Base-by-base conservation (phyloP, 2,113 vertebrate genomes). In the Chrysochloris asiatica region DNA sequence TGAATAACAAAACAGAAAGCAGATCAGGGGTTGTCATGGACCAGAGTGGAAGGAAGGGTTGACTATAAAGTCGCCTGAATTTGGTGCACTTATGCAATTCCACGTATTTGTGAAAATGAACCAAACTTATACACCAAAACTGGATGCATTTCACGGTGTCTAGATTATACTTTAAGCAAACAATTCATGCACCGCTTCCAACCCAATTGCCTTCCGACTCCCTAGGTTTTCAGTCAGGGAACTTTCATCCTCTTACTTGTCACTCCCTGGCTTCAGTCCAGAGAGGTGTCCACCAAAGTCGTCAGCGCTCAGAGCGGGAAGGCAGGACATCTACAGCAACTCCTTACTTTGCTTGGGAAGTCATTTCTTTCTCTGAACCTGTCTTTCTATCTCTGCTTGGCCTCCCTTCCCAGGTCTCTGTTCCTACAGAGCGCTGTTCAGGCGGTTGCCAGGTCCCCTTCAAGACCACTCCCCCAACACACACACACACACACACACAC, bases 401-500 rank as follows among this genome's bases (percentile, higher is more conserved):
- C 19, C 8, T 61, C 36, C 10, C n/a, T n/a, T n/a, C n/a, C 73
- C 36, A 30, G 10, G 28, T 59, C 33, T 82, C 47, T 47, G 47
- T 22, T 81, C 36, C 41, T 43, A 4, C 0, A 30, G n/a, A n/a
- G n/a, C n/a, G n/a, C n/a, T n/a, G n/a, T n/a, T n/a, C n/a, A n/a
- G n/a, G n/a, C n/a, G n/a, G n/a, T n/a, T n/a, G n/a, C n/a, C n/a
- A n/a, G n/a, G n/a, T 41, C 9, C 5, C 21, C n/a, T 73, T 36
- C 43, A 47, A 72, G 41, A 50, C 48, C 41, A 4, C 30, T n/a
- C n/a, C n/a, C n/a, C n/a, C n/a, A n/a, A n/a, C n/a, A n/a, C n/a
- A n/a, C n/a, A n/a, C n/a, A n/a, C n/a, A 69, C 22, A 7, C 28
- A 0, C 33, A 36, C 1, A 0, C 8, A 36, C 38, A 24, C 21